These are phyloP conservation scores for Watersipora subatra DNA, from an alignment of 1,140 invertebrate genomes.

Conservation along the genomic window DNA sequence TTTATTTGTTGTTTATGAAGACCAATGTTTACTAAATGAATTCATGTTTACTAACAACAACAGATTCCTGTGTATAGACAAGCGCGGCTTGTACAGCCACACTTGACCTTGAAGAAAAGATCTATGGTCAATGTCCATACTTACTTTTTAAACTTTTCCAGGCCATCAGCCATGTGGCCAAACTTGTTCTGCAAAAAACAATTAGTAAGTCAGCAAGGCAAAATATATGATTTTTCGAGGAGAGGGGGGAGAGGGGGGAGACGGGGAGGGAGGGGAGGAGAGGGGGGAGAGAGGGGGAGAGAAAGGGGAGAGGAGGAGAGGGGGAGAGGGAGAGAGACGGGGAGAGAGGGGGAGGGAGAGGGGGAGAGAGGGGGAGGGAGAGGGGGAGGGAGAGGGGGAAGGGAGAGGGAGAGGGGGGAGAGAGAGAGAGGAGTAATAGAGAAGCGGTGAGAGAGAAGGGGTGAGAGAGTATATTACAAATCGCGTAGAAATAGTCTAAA, in stretches of 20 bases:
- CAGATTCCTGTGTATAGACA: no score
- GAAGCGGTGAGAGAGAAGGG: no score
- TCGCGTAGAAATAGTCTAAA: no score
- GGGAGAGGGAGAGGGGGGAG: neutral
- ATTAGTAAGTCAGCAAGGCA: neutral
- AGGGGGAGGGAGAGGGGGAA: neutral
- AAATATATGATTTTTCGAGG: neutral
- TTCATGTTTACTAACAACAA: no score
- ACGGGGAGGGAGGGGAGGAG: neutral
- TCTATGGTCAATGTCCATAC: no score
- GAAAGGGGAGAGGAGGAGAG: neutral
- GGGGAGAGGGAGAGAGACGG: neutral
- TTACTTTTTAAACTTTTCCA: constrained; percentile 42
- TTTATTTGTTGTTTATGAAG: no score
- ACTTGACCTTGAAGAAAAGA: no score
- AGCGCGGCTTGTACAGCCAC: no score
- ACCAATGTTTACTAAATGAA: no score
- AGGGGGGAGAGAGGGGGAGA: neutral
- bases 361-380: neutral
- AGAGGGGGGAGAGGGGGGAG: neutral
- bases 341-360: neutral
- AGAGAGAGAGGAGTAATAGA: neutral
- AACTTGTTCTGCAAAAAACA: constrained; percentile 32
- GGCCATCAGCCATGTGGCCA: constrained; percentile 31
- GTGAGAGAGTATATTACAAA: no score